Conservation (phyloP, 1,140 invertebrate species). For the Thalassaphorura encarpata region DNA sequence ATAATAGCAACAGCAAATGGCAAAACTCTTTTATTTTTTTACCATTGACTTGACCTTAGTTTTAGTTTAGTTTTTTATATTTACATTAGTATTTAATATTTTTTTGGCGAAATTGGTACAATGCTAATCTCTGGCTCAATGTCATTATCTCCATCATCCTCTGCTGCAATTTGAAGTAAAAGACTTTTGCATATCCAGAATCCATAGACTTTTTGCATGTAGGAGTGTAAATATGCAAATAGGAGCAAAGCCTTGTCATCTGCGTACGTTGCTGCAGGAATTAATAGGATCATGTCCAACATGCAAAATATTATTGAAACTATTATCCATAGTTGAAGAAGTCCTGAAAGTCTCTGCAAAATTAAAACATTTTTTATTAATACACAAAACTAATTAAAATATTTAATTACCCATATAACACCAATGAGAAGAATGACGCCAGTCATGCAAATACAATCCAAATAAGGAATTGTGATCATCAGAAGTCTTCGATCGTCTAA, state of each 20-base stretch:
- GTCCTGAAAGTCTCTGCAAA: constrained; percentile 16
- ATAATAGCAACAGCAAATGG: no score
- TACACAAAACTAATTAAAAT: background rate
- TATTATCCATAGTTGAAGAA: constrained; percentile 19
- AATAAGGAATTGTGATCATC: constrained; percentile 5
- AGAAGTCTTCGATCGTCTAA: background rate
- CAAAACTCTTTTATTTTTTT: no score
- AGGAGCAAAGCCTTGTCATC: background rate
- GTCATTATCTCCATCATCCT: background rate
- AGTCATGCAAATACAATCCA: constrained; percentile 6
- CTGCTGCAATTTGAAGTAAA: background rate
- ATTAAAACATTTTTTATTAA: background rate
- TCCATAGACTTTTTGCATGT: background rate
- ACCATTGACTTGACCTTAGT: no score
- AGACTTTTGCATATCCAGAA: background rate
- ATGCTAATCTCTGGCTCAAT: background rate
- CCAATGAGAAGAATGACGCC: constrained; percentile 18
- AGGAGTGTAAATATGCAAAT: background rate
- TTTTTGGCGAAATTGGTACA: no score
- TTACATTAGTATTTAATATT: no score
- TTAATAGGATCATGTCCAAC: constrained; percentile 24
- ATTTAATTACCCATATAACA: constrained; percentile 18
- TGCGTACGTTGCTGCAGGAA: constrained; percentile 21
- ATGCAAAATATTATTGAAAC: constrained; percentile 22
- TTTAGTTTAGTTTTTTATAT: no score